Evolutionary conservation across 2,113 vertebrate species (phyloP), one percentile per base, ranked within the genome.

Genomic region (Apeltes quadracus): DNA sequence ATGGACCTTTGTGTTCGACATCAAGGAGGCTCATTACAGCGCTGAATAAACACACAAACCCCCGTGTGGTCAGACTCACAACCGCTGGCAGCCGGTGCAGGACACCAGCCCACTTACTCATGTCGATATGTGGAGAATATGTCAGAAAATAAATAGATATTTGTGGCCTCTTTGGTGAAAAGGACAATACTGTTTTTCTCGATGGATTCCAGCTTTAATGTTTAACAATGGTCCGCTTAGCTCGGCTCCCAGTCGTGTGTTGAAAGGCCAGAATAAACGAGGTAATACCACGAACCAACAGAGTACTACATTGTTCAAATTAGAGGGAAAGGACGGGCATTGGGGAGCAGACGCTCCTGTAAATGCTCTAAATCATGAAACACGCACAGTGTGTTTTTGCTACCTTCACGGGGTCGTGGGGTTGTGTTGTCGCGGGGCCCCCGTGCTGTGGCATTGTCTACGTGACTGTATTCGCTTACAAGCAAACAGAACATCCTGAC

Each of bases 1-100:
- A 78, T 50, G 25, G 68, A 71, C 77, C 65, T 86, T 77, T 61
- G 79, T 70, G n/a, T n/a, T n/a, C n/a, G n/a, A n/a, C n/a, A n/a
- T n/a, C n/a, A n/a, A n/a, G n/a, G n/a, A n/a, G n/a, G n/a, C n/a
- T n/a, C n/a, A n/a, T n/a, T n/a, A n/a, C n/a, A n/a, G n/a, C n/a
- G n/a, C n/a, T n/a, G n/a, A n/a, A n/a, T n/a, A n/a, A n/a, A n/a
- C n/a, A n/a, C n/a, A n/a, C n/a, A n/a, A n/a, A n/a, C n/a, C n/a
- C n/a, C n/a, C n/a, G n/a, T n/a, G n/a, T n/a, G n/a, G n/a, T n/a
- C n/a, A n/a, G n/a, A n/a, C n/a, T n/a, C n/a, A n/a, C n/a, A n/a
- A n/a, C n/a, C n/a, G n/a, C n/a, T n/a, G n/a, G n/a, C n/a, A n/a
- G n/a, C n/a, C n/a, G n/a, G n/a, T n/a, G n/a, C n/a, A n/a, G n/a